phyloP scores from a whole-genome alignment of 1,140 invertebrate genomes.

The Heliconius melpomene region DNA sequence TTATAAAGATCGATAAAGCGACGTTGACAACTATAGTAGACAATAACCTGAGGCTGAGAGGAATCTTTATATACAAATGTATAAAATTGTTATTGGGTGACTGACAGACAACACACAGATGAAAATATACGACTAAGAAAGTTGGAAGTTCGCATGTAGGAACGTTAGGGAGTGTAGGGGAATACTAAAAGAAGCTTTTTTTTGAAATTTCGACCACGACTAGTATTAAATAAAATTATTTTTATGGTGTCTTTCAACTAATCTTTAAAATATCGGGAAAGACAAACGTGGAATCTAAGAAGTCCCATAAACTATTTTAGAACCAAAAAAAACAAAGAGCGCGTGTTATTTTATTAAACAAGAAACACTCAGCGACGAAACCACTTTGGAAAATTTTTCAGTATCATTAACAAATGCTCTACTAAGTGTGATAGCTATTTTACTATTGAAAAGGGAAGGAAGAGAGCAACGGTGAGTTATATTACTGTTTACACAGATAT shows the following conservation, averaged over 20 bases:
- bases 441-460: constrained; percentile 8
- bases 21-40: not conserved
- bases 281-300: not conserved
- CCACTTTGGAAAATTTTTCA: constrained; percentile 28
- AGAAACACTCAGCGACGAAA: constrained; percentile 41
- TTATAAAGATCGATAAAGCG: constrained; percentile 30
- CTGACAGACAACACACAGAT: no score
- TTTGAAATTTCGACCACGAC: no score
- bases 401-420: not conserved
- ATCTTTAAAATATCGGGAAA: not conserved
- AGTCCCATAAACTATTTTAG: constrained; percentile 1
- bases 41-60: not conserved
- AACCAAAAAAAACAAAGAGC: not conserved
- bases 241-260: no score
- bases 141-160: no score
- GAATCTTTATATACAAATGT: not conserved
- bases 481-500: constrained; percentile 43
- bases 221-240: no score
- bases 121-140: no score
- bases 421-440: not conserved
- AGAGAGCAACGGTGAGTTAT: constrained; percentile 26
- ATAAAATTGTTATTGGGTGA: no score
- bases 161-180: no score
- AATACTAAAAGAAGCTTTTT: no score
- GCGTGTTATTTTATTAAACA: constrained; percentile 41